phyloP scores from a whole-genome alignment of 1,140 invertebrate species.

The Proales similis region DNA sequence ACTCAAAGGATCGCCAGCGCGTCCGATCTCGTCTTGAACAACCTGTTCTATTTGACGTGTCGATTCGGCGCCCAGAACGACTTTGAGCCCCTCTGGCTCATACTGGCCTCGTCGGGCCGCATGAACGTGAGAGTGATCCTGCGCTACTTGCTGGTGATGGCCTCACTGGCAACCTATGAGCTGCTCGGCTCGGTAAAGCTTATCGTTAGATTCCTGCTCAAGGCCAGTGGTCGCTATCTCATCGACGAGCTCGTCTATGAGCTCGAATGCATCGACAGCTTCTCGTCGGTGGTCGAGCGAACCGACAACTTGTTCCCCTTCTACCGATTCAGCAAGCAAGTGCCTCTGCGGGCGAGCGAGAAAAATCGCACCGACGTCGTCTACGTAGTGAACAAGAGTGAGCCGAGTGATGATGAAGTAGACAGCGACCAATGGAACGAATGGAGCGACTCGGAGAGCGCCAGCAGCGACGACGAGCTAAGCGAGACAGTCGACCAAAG shows the following conservation, averaged over 20 bases:
- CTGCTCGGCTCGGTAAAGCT: constrained; percentile 85
- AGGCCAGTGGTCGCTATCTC: constrained; percentile 77
- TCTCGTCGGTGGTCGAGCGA: constrained; percentile 1
- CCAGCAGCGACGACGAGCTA: not conserved
- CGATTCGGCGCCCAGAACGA: constrained; percentile 88
- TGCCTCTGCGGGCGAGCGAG: not conserved
- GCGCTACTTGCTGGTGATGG: constrained; percentile 90
- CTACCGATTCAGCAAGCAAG: not conserved
- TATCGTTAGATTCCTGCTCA: constrained; percentile 80
- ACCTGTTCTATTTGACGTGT: constrained; percentile 97
- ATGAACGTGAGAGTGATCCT: constrained; percentile 94
- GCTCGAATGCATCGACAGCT: constrained; percentile 55
- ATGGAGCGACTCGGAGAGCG: not conserved
- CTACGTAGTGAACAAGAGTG: not conserved
- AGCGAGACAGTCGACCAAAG: not conserved
- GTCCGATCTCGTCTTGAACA: constrained; percentile 98
- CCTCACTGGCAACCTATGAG: constrained; percentile 85
- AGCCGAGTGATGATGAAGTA: not conserved
- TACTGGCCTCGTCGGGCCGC: constrained; percentile 80
- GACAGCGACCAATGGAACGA: not conserved
- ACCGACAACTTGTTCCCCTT: constrained; percentile 7
- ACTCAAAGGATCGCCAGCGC: no score
- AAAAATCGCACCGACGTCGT: not conserved
- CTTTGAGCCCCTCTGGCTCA: constrained; percentile 88
- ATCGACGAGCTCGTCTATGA: constrained; percentile 94